Percentiles rank a stretch among this genome's conserved stretches.
These are phyloP conservation scores for Morone chrysops DNA, from an alignment of 2,113 vertebrate genomes.

Conservation along the genomic window DNA sequence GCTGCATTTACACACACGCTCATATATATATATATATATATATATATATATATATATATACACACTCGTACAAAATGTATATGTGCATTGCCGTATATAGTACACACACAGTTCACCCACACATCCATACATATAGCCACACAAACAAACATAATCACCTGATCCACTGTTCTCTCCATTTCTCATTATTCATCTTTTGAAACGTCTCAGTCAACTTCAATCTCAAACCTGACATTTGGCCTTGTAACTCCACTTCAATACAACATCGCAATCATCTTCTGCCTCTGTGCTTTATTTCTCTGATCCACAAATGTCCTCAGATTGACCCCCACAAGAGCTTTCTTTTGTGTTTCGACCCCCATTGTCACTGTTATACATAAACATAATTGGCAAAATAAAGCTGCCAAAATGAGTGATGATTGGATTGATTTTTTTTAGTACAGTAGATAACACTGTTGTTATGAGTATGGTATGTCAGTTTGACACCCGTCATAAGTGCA, in stretches of 20 bases:
- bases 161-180: neutral
- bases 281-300: neutral
- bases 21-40: neutral
- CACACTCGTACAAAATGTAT: neutral
- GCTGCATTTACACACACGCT: slow-evolving; percentile 11
- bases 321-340: neutral
- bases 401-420: neutral
- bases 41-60: neutral
- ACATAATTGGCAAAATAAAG: neutral
- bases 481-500: slow-evolving; percentile 8
- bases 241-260: neutral
- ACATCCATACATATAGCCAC: neutral
- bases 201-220: slow-evolving; percentile 10
- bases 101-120: neutral
- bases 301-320: neutral
- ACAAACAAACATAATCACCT: slow-evolving; percentile 1
- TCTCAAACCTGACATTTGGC: slow-evolving; percentile 27
- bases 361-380: neutral
- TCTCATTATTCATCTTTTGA: neutral
- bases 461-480: neutral
- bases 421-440: neutral
- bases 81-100: neutral
- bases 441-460: neutral
- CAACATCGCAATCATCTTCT: neutral
- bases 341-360: no score